These are phyloP conservation scores for Colossoma macropomum DNA, from an alignment of 2,113 vertebrate species.

Conservation along the genomic window DNA sequence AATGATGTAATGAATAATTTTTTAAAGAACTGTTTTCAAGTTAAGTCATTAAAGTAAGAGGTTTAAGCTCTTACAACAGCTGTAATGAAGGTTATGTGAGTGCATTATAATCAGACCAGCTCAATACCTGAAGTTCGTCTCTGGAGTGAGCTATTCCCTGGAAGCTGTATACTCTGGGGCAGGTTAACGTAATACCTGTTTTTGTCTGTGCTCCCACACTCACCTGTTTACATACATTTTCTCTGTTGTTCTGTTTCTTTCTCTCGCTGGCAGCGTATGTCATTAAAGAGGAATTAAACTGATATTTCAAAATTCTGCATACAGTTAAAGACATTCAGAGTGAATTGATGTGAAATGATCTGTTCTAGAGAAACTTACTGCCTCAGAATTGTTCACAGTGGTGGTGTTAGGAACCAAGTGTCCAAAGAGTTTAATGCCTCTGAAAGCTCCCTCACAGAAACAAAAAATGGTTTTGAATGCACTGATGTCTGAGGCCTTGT, in stretches of 20 bases:
- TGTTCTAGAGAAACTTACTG: too few species aligned
- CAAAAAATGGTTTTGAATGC: too few species aligned
- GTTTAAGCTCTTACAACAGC: not conserved
- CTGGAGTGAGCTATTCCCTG: not conserved
- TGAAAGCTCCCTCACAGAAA: too few species aligned
- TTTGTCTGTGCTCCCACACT: not conserved
- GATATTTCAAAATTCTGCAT: too few species aligned
- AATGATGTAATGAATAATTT: not conserved
- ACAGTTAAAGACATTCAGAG: too few species aligned
- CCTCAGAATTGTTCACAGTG: too few species aligned
- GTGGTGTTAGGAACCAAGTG: too few species aligned
- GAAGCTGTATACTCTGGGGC: not conserved
- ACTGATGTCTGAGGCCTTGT: too few species aligned
- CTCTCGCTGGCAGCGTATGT: not conserved
- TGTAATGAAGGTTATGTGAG: not conserved
- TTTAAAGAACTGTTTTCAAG: not conserved
- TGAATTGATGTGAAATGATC: too few species aligned
- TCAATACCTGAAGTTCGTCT: not conserved
- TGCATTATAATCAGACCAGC: conserved; percentile 1
- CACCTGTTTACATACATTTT: not conserved
- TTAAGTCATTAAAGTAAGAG: not conserved
- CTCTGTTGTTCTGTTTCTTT: conserved; percentile 22
- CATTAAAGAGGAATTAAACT: too few species aligned
- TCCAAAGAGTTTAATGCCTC: too few species aligned
- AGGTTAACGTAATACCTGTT: conserved; percentile 5